phyloP scores from a whole-genome alignment of 2,797 vertebrate genomes.

The Tauraco hartlaubi region DNA sequence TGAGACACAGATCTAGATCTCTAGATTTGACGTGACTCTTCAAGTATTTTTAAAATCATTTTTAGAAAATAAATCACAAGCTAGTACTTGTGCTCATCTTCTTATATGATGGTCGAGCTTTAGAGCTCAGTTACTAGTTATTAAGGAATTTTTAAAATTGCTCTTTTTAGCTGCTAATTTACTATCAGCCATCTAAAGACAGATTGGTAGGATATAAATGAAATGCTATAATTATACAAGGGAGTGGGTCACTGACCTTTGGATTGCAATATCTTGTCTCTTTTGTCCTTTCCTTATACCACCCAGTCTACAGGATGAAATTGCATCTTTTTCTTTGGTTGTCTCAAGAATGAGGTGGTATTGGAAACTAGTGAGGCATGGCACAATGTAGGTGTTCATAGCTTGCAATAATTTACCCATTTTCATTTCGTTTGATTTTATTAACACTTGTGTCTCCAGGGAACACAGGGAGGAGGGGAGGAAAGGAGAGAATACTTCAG shows the following conservation, averaged over 20 bases:
- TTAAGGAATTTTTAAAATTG: slow-evolving; percentile 33
- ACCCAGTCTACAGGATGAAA: slow-evolving; percentile 86
- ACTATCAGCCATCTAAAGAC: slow-evolving; percentile 60
- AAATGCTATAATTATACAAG: slow-evolving; percentile 97
- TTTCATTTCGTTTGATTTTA: slow-evolving; percentile 90
- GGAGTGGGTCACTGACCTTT: slow-evolving; percentile 91
- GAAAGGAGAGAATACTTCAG: slow-evolving; percentile 82
- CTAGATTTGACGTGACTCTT: background rate
- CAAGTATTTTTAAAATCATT: background rate
- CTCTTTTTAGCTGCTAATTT: slow-evolving; percentile 73
- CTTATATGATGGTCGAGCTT: background rate
- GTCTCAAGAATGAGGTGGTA: slow-evolving; percentile 87
- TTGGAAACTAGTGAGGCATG: slow-evolving; percentile 94
- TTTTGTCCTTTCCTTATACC: slow-evolving; percentile 89
- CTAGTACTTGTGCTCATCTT: background rate
- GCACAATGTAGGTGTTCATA: slow-evolving; percentile 77
- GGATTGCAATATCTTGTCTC: slow-evolving; percentile 97
- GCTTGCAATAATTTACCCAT: slow-evolving; percentile 84
- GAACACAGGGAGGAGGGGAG: slow-evolving; percentile 79
- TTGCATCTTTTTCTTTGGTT: slow-evolving; percentile 89
- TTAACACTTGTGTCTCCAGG: slow-evolving; percentile 94
- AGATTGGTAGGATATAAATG: slow-evolving; percentile 80
- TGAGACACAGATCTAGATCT: background rate
- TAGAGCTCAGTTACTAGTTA: slow-evolving; percentile 7
- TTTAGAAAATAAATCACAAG: background rate